Evolutionary conservation across 2,797 vertebrate species (phyloP).

Genomic region (Chiroxiphia lanceolata): DNA sequence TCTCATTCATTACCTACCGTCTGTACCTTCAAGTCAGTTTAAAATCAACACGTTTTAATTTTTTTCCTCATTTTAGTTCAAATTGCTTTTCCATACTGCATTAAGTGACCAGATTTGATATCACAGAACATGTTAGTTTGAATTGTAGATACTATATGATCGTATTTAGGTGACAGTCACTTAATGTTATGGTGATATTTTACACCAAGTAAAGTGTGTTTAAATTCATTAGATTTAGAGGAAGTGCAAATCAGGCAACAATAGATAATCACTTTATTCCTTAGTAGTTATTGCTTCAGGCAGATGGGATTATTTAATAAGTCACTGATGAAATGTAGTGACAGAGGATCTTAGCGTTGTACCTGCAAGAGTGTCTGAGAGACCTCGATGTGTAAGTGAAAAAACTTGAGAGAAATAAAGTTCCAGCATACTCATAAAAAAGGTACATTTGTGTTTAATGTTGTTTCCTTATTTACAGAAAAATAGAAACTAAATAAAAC

Average conservation of each 20-base stretch:
- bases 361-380: background rate
- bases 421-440: background rate
- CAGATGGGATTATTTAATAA: slow-evolving; percentile 49
- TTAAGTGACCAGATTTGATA: slow-evolving; percentile 18
- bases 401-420: background rate
- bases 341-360: background rate
- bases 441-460: background rate
- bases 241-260: slow-evolving; percentile 40
- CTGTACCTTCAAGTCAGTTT: background rate
- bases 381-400: background rate
- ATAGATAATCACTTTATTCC: slow-evolving; percentile 31
- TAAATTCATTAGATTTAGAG: slow-evolving; percentile 44
- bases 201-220: background rate
- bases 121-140: background rate
- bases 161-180: background rate
- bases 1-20: background rate
- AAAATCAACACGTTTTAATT: background rate
- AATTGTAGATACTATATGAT: background rate
- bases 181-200: slow-evolving; percentile 26
- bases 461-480: background rate
- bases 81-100: background rate
- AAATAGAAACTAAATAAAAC: background rate
- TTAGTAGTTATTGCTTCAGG: slow-evolving; percentile 15
- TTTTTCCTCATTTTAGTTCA: background rate
- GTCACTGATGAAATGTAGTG: slow-evolving; percentile 8